A percentile compares a stretch with the other conserved stretches of the same genome.
Conservation (phyloP, 2,797 vertebrate genomes). For the Coluber constrictor region DNA sequence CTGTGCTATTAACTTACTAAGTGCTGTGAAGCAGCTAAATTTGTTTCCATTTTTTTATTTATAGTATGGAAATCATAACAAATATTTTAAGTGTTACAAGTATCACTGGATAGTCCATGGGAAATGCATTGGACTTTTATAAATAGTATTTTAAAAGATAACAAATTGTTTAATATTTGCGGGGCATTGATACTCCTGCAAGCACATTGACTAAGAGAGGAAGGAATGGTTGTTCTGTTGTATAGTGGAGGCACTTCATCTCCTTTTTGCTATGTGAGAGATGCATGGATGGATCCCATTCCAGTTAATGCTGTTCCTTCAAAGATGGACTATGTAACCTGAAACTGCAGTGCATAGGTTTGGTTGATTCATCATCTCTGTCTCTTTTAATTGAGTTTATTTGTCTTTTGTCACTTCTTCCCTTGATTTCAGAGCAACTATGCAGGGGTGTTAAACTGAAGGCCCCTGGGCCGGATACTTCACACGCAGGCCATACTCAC, state of each 20-base stretch:
- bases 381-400: background rate
- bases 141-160: background rate
- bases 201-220: background rate
- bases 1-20: background rate
- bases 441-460: too few species aligned
- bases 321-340: background rate
- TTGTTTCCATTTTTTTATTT: background rate
- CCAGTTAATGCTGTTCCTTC: background rate
- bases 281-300: background rate
- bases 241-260: background rate
- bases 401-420: background rate
- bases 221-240: background rate
- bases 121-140: background rate
- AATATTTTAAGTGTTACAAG: background rate
- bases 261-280: background rate
- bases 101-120: background rate
- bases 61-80: background rate
- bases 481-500: too few species aligned
- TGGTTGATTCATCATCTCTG: background rate
- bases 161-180: background rate
- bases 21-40: background rate
- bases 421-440: background rate
- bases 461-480: rapidly evolving
- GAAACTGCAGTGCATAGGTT: background rate
- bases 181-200: background rate